Percentiles rank a stretch among this genome's conserved stretches.
Evolutionary conservation across 1,140 invertebrate species (phyloP).

Genomic region (Macrostomum lignano): DNA sequence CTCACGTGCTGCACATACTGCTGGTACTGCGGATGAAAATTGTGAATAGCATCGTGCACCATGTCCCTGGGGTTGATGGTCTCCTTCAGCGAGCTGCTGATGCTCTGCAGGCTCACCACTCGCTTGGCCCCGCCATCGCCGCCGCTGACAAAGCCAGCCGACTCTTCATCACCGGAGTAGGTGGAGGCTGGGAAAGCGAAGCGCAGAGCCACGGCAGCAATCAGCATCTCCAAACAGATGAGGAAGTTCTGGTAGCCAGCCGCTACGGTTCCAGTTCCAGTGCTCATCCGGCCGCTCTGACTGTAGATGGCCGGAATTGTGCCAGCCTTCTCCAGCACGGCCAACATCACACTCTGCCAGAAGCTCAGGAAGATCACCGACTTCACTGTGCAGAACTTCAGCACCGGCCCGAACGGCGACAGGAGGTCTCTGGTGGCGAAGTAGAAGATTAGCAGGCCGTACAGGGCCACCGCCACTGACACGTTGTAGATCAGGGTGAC

Average conservation of each 20-base stretch:
- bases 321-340: conserved; percentile 65
- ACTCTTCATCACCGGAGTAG: too few species aligned
- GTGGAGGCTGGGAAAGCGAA: conserved; percentile 50
- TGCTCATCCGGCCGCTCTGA: conserved; percentile 35
- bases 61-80: conserved; percentile 99
- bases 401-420: conserved; percentile 68
- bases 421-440: conserved; percentile 70
- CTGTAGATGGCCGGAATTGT: conserved; percentile 57
- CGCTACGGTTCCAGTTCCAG: conserved; percentile 57
- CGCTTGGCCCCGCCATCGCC: conserved; percentile 1
- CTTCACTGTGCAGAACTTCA: conserved; percentile 89
- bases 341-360: conserved; percentile 80
- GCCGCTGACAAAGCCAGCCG: too few species aligned
- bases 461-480: conserved; percentile 65
- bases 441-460: conserved; percentile 76
- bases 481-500: conserved; percentile 85
- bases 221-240: conserved; percentile 89
- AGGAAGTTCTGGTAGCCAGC: conserved; percentile 92
- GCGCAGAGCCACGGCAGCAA: conserved; percentile 60
- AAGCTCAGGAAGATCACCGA: conserved; percentile 88
- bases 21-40: conserved; percentile 98
- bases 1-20: conserved; percentile 99
- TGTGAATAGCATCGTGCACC: conserved; percentile 99
- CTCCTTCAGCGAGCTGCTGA: conserved; percentile 91
- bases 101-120: conserved; percentile 94